Conservation (phyloP, 2,797 vertebrate genomes). For the Bradypus variegatus region DNA sequence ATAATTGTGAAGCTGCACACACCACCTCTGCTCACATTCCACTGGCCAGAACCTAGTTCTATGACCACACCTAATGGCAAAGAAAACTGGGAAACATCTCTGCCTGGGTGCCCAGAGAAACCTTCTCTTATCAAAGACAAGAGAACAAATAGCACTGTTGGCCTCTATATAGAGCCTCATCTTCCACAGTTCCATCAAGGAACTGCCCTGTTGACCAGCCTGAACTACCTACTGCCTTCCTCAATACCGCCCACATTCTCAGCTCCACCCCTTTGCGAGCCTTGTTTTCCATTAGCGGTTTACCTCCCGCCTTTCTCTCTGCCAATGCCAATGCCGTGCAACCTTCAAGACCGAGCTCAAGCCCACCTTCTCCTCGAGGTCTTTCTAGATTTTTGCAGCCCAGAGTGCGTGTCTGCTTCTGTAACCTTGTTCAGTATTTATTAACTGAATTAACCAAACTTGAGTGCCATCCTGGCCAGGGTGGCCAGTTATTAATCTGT, state of each 20-base stretch:
- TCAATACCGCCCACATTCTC: background rate
- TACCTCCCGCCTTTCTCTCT: background rate
- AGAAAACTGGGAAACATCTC: background rate
- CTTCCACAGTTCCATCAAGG: no score
- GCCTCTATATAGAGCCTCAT: background rate
- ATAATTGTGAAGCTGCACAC: background rate
- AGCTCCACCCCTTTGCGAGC: background rate
- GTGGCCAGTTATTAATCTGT: background rate
- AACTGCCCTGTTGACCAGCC: background rate
- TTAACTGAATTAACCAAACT: background rate
- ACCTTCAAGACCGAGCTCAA: background rate
- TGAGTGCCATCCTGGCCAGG: background rate
- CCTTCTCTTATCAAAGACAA: background rate
- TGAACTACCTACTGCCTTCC: background rate
- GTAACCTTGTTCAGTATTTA: background rate
- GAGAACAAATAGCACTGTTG: background rate
- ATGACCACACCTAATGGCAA: background rate
- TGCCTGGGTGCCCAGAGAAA: background rate
- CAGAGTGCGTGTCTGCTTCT: background rate
- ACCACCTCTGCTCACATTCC: background rate
- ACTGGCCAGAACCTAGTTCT: background rate
- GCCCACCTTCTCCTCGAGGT: background rate
- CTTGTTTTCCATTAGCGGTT: accelerated
- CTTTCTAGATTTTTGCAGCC: background rate
- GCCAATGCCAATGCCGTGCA: background rate